Evolutionary conservation across 1,140 invertebrate genomes (phyloP).

Genomic region (Zaprionus ghesquierei): DNA sequence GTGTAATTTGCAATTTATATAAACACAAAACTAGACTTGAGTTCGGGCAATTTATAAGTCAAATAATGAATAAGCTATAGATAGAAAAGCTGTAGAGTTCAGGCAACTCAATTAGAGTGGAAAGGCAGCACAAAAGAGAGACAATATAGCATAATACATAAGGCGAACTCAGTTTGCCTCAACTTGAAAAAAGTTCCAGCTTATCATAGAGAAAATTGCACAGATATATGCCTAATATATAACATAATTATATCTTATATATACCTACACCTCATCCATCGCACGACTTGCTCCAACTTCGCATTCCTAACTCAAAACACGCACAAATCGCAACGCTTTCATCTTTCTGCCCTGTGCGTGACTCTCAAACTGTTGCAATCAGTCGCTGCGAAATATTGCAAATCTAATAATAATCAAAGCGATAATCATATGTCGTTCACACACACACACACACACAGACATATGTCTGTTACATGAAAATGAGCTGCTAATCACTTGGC

Average conservation of each 20-base stretch:
- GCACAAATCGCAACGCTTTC: neutral
- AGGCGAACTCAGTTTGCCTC: too few relatives aligned
- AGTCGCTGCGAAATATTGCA: constrained; percentile 47
- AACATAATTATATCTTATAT: neutral
- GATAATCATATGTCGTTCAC: neutral
- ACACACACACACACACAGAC: neutral
- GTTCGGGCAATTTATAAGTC: neutral
- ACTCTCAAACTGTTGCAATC: constrained; percentile 13
- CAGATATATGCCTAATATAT: neutral
- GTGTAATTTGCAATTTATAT: neutral
- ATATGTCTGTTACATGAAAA: constrained; percentile 4
- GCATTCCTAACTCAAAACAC: neutral
- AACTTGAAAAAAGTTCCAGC: neutral
- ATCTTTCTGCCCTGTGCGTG: neutral
- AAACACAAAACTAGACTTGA: neutral
- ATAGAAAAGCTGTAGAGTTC: neutral
- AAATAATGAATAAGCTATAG: neutral
- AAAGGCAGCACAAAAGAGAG: neutral
- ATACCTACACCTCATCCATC: neutral
- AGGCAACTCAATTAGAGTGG: constrained; percentile 12
- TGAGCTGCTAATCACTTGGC: constrained; percentile 35
- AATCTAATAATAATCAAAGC: constrained; percentile 25
- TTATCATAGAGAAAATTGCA: neutral
- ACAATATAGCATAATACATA: too few relatives aligned
- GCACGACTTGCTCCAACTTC: neutral